Percentiles rank a stretch among this genome's conserved stretches.
Evolutionary conservation across 2,113 vertebrate species (phyloP).

Genomic region (Colinus virginianus): DNA sequence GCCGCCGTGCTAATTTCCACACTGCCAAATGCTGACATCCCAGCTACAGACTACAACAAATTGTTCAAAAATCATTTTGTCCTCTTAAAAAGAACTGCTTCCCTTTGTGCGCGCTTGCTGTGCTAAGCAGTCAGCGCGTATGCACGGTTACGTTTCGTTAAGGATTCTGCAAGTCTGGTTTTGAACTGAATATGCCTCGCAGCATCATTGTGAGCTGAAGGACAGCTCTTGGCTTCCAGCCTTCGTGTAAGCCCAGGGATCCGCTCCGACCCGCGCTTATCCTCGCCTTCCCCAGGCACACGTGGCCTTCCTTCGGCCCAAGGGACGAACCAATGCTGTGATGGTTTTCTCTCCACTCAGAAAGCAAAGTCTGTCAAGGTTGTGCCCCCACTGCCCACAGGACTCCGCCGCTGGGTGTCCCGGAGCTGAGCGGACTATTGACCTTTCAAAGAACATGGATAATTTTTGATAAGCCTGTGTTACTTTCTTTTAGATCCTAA

Average conservation of each 20-base stretch:
- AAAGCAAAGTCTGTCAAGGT: fast-evolving
- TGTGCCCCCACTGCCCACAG: not conserved
- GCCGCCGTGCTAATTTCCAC: not conserved
- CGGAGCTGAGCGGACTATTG: conserved; percentile 44
- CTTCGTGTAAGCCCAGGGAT: not conserved
- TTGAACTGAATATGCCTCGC: not conserved
- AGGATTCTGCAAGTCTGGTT: not conserved
- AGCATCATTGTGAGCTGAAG: not conserved
- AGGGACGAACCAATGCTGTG: fast-evolving
- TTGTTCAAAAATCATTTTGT: not conserved
- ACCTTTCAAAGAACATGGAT: conserved; percentile 1
- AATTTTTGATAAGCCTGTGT: not conserved
- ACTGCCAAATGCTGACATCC: not conserved
- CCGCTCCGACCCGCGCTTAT: not conserved
- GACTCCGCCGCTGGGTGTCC: not conserved
- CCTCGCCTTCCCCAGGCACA: not conserved
- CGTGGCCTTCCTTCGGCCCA: not conserved
- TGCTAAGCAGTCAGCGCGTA: not conserved
- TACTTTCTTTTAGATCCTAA: not conserved
- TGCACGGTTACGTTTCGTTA: not conserved
- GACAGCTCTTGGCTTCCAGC: not conserved
- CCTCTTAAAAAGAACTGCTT: not conserved
- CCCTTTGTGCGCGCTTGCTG: not conserved
- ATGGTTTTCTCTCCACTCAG: not conserved
- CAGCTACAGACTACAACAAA: not conserved